Evolutionary conservation across 2,113 vertebrate species (phyloP), one percentile per base, ranked within the genome.

Genomic region (Albula goreensis): DNA sequence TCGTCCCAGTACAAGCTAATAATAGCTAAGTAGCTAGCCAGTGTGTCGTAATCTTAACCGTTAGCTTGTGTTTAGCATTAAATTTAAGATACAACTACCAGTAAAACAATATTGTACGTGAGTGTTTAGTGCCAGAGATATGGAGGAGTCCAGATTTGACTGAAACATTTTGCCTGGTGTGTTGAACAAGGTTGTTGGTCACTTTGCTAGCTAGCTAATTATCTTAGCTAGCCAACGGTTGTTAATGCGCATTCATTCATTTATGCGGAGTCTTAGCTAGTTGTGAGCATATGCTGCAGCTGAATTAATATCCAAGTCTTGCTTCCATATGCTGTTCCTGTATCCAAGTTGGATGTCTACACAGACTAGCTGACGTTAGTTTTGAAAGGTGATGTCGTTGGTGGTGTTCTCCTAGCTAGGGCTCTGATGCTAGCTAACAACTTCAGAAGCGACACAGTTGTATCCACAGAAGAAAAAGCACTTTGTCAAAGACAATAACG

Each of bases 401-500:
- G 11, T 60, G 17, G 56, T 60, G 56, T 60, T 11, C 56, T 11
- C 57, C 57, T 41, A 41, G 31, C 31, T 41, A 41, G 31, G 31
- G 31, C 31, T 41, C 31, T 41, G 17, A 22, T 66, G 17, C 57
- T 66, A 66, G 19, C 15, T 19, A 66, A 66, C 60, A 3, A 22
- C 60, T 66, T 66, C 60, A 8, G 60, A 66, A 66, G 60, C 60
- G 22, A 66, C 60, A 19, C 60, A 19, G 60, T 22, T 22, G 4
- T 66, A 66, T 66, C 60, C 60, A 66, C 9, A 66, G 60, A 31
- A 74, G 70, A 10, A 74, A 74, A n/a, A 4, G 70, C n/a, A 74
- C 70, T 74, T 74, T 74, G n/a, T 74, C 70, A 31, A 74, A 74
- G n/a, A 56, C 53, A 74, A 74, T 74, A 74, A 31, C 70, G 70